Conservation (phyloP, 2,888 invertebrate species). For the Meta bourneti region DNA sequence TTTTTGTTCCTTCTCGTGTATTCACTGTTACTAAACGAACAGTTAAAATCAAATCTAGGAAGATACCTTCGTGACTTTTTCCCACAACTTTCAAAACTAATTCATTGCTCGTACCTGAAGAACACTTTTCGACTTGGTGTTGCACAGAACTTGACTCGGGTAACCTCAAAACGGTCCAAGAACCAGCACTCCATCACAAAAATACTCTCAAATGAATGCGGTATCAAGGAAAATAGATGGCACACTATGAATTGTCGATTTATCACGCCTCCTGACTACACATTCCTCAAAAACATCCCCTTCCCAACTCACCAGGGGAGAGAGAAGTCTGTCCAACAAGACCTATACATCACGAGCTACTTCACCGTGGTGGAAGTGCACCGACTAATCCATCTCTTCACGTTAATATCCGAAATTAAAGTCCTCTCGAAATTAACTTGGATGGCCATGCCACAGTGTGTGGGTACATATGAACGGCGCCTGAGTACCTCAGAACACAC, state of each 20-base stretch:
- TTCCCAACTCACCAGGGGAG: background rate
- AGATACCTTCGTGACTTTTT: no score
- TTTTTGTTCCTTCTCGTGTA: no score
- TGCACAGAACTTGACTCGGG: no score
- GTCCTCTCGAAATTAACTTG: constrained; percentile 41
- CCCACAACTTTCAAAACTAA: no score
- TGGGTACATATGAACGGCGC: constrained; percentile 1
- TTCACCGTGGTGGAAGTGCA: constrained; percentile 3
- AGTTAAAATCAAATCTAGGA: no score
- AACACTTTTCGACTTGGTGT: no score
- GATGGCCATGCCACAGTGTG: background rate
- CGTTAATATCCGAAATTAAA: constrained; percentile 66
- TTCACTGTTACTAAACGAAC: no score
- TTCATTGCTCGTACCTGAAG: no score
- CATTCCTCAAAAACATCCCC: constrained; percentile 20
- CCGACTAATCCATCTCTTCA: constrained; percentile 44
- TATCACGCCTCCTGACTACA: constrained; percentile 9
- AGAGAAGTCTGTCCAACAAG: constrained; percentile 4
- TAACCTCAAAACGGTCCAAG: no score
- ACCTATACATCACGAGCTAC: constrained; percentile 35
- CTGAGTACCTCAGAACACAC: background rate
- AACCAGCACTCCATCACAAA: background rate
- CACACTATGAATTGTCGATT: constrained; percentile 19
- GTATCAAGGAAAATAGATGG: background rate
- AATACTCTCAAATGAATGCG: constrained; percentile 1